These are phyloP conservation scores for Eilema griseolum DNA, from an alignment of 2,888 invertebrate genomes.

Conservation along the genomic window DNA sequence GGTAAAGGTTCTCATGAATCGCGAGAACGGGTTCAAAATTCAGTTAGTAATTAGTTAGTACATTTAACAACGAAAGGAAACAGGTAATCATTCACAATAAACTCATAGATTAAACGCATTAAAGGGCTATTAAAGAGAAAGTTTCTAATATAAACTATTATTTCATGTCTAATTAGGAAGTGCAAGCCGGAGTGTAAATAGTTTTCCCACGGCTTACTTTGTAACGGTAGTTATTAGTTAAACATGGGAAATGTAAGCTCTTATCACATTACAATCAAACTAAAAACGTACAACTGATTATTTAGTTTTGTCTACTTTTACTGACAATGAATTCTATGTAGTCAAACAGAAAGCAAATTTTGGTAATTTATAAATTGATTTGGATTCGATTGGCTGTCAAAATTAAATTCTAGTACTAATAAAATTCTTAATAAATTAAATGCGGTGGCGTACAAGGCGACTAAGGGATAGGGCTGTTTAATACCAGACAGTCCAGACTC, in stretches of 20 bases:
- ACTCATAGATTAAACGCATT: not conserved
- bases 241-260: conserved; percentile 11
- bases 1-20: too few species aligned
- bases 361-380: too few species aligned
- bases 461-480: too few species aligned
- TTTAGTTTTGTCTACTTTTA: not conserved
- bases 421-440: too few species aligned
- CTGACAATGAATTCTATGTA: not conserved
- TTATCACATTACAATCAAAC: conserved; percentile 1
- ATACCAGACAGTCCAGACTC: too few species aligned
- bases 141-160: not conserved
- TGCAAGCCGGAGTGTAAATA: not conserved
- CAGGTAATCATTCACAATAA: too few species aligned
- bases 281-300: not conserved
- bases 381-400: too few species aligned
- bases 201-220: conserved; percentile 2
- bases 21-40: too few species aligned
- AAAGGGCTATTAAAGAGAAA: not conserved
- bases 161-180: not conserved
- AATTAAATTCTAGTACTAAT: too few species aligned
- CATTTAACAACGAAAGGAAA: not conserved
- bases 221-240: conserved; percentile 10
- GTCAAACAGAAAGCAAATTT: too few species aligned
- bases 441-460: too few species aligned
- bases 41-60: too few species aligned